Evolutionary conservation across 2,113 vertebrate species (phyloP).

Genomic region (Cyanoderma ruficeps): DNA sequence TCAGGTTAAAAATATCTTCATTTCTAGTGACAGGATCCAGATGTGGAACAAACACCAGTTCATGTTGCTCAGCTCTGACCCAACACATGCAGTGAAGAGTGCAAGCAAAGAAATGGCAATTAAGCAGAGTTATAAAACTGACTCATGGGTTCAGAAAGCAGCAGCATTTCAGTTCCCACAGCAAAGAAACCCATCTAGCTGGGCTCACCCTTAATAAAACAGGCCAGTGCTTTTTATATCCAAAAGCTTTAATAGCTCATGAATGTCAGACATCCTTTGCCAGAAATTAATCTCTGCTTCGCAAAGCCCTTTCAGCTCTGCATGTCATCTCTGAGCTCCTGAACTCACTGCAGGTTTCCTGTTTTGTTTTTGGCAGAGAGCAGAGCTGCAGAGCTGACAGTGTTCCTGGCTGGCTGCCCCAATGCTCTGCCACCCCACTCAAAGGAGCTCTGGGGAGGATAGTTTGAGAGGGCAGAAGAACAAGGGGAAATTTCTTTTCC

Average conservation of each 20-base stretch:
- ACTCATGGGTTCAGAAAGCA: not conserved
- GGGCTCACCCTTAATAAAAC: not conserved
- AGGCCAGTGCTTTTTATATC: not conserved
- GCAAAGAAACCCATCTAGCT: not conserved
- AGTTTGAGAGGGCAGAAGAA: not conserved
- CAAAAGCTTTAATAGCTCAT: not conserved
- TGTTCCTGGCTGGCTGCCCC: not conserved
- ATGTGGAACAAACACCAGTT: not conserved
- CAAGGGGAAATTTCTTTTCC: not conserved
- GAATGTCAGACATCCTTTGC: not conserved
- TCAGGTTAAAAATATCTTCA: constrained; percentile 31
- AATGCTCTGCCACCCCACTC: rapidly evolving
- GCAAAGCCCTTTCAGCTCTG: not conserved
- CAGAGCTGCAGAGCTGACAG: not conserved
- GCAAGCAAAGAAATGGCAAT: not conserved
- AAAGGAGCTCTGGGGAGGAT: rapidly evolving
- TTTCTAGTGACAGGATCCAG: constrained; percentile 9
- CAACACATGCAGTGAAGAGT: not conserved
- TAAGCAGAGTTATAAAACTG: not conserved
- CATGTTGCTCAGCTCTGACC: not conserved
- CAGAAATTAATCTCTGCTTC: not conserved
- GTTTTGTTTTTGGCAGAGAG: not conserved
- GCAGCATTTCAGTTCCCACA: not conserved
- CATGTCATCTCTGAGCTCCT: not conserved
- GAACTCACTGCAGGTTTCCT: not conserved